Evolutionary conservation across 2,113 vertebrate species (phyloP), one percentile per base, ranked within the genome.

Genomic region (Muscicapa adusta): DNA sequence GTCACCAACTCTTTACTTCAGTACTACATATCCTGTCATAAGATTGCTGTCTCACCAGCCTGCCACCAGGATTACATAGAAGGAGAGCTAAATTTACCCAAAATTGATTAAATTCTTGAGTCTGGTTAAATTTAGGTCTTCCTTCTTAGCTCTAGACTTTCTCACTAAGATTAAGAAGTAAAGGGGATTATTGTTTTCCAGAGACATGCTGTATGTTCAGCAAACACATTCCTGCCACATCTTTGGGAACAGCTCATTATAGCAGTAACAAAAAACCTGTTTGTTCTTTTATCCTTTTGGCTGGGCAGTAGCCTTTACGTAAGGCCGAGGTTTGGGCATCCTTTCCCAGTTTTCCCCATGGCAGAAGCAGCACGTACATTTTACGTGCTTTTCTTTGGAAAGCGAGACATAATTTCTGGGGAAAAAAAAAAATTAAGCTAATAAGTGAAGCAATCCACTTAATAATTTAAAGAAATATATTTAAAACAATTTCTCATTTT

Each of bases 151-250:
- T 42, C 40, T 67, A 78, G 57, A 84, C 48, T 89, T 90, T 84
- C 61, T 84, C 38, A 57, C 68, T 56, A 43, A 78, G 70, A 87
- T 78, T 89, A 85, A 78, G 81, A 67, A 50, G 43, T 60, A 56
- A 79, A 91, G 62, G 84, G 33, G 85, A 89, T 91, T 95, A 85
- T 33, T 74, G 70, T 93, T 93, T 94, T 82, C 73, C 43, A 42
- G 8, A 71, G 72, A 61, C 47, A 25, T 61, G n/a, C 42, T 93
- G 33, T 73, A 19, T 62, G 45, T 79, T 92, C 38, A 38, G 58
- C 82, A 76, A 72, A 88, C 9, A 9, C 12, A 26, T 42, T 93
- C 33, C 63, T 51, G 13, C 58, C 67, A 76, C 75, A 29, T 88
- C 67, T 82, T 82, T 43, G 43, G 54, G 50, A 94, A 12, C 38